Base-by-base conservation (phyloP, 1,140 invertebrate genomes). In the Ditylenchus dipsaci region DNA sequence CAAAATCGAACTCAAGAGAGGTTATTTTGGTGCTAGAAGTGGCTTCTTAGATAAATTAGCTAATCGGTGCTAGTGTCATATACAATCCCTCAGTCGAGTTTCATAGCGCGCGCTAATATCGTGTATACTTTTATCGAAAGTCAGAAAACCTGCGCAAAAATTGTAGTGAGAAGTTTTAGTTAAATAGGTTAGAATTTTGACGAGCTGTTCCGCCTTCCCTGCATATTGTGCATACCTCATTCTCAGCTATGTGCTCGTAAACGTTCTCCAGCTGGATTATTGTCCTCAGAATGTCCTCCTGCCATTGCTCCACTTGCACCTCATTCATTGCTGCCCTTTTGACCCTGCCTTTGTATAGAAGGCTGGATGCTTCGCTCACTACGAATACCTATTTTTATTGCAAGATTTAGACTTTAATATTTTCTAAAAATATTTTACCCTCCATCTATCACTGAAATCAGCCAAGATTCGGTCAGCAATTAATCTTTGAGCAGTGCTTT, bases 261-360 rank as follows among this genome's bases (percentile, higher is more conserved):
- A 76, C 74, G 27, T 29, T 60, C 42, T 74, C 72, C 17, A 74
- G 47, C 58, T 76, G 72, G 7, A 75, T 33, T 19, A 74, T 75
- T 15, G 73, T 73, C 23, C 42, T 29, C n/a, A 74, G 33, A 65
- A 74, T 67, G 57, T 76, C 72, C 38, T 60, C 33, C 58, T 74
- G 72, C 72, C 72, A 74, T 59, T 75, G 72, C 17, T 72, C 19
- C 11, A 74, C 58, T 56, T 71, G 72, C 17, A 53, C n/a, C 1
- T 76, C 66, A 47, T 64, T 47, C 23, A 74, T 23, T 29, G 30
- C 49, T 15, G 47, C 19, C 15, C 72, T 53, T 30, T 75, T 60
- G 56, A 74, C 68, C 19, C 72, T 23, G 23, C 72, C 72, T 26
- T 63, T 23, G 30, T 74, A 74, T 11, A 74, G 53, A 19, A 75